Percentiles rank a stretch among this genome's conserved stretches.
phyloP scores from a whole-genome alignment of 2,797 vertebrate genomes.

The Knipowitschia caucasica region DNA sequence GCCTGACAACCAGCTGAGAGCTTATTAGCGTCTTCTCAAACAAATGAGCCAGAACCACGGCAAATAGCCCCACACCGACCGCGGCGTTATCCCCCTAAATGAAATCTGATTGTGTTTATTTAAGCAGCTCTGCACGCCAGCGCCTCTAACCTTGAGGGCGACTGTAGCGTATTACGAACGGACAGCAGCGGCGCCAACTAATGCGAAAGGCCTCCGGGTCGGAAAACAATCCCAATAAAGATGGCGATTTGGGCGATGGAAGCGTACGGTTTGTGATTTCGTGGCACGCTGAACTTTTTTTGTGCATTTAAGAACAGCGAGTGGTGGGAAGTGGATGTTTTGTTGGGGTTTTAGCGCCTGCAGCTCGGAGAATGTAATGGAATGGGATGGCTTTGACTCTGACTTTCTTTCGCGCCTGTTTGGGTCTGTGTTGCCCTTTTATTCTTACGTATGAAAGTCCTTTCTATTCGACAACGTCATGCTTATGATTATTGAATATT shows the following conservation, averaged over 20 bases:
- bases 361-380: slow-evolving; percentile 11
- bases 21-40: slow-evolving; percentile 33
- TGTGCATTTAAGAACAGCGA: slow-evolving; percentile 22
- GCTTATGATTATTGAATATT: no score
- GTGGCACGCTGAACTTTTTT: slow-evolving; percentile 9
- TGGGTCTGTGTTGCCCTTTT: no score
- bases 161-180: slow-evolving; percentile 8
- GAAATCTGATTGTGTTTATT: slow-evolving; percentile 44
- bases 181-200: slow-evolving; percentile 13
- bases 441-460: no score
- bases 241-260: slow-evolving; percentile 10
- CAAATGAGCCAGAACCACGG: slow-evolving; percentile 32
- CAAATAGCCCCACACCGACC: slow-evolving; percentile 25
- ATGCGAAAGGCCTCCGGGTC: slow-evolving; percentile 30
- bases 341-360: slow-evolving; percentile 9
- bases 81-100: slow-evolving; percentile 19
- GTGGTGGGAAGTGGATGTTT: slow-evolving; percentile 26
- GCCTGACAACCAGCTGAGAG: slow-evolving; percentile 28
- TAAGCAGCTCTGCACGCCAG: slow-evolving; percentile 26
- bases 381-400: slow-evolving; percentile 24
- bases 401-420: no score
- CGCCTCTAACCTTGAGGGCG: slow-evolving; percentile 38
- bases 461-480: no score
- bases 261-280: slow-evolving; percentile 7
- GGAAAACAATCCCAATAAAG: slow-evolving; percentile 26